phyloP scores from a whole-genome alignment of 2,113 vertebrate species.

The Rhabdornis inornatus region DNA sequence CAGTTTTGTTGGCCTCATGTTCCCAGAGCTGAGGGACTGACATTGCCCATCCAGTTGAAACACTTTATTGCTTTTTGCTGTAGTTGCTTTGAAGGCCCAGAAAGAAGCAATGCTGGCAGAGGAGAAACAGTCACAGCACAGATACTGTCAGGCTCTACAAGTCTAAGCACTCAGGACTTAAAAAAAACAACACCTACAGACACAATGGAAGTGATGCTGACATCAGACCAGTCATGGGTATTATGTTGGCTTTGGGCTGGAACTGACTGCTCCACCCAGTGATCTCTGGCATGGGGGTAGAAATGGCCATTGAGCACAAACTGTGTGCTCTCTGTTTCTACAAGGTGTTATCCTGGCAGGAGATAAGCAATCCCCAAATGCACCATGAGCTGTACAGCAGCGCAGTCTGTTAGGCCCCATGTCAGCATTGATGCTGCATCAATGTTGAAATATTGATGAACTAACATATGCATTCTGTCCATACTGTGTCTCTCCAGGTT shows the following conservation, averaged over 20 bases:
- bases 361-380: background rate
- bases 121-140: background rate
- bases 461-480: background rate
- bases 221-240: background rate
- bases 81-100: background rate
- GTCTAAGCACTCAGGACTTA: background rate
- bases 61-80: rapidly evolving
- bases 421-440: background rate
- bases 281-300: background rate
- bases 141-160: background rate
- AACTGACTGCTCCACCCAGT: rapidly evolving
- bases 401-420: background rate
- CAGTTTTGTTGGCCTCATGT: background rate
- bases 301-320: background rate
- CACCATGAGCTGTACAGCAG: background rate
- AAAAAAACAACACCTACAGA: background rate
- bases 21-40: background rate
- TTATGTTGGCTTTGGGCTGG: background rate
- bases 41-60: background rate
- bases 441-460: background rate
- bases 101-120: background rate
- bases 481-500: background rate
- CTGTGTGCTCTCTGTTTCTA: background rate
- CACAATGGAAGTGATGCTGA: background rate
- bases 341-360: background rate